Percentiles rank a stretch among this genome's conserved stretches.
Evolutionary conservation across 1,140 invertebrate species (phyloP).

Genomic region (Lepidostoma basale): DNA sequence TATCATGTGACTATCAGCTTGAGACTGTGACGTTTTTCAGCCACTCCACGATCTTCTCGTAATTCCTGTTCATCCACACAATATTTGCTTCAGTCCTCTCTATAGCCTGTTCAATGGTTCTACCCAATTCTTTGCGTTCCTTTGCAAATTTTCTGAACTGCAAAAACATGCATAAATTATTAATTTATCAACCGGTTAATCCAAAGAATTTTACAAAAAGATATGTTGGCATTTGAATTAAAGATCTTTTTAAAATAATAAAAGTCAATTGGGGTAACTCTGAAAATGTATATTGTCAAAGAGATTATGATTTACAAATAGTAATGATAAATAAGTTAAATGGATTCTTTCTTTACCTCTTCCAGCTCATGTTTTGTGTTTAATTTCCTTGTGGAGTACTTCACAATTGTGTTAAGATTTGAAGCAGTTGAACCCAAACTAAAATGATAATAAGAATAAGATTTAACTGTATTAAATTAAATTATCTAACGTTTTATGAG

Average conservation of each 20-base stretch:
- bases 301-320: too few species aligned
- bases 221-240: too few species aligned
- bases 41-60: slow-evolving; percentile 75
- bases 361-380: slow-evolving; percentile 76
- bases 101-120: slow-evolving; percentile 77
- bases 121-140: slow-evolving; percentile 66
- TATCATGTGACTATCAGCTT: slow-evolving; percentile 30
- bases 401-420: slow-evolving; percentile 75
- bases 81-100: slow-evolving; percentile 81
- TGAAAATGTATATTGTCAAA: too few species aligned
- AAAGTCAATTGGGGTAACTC: too few species aligned
- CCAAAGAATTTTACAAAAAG: too few species aligned
- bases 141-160: slow-evolving; percentile 70
- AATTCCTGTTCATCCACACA: slow-evolving; percentile 79
- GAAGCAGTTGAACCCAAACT: slow-evolving; percentile 74
- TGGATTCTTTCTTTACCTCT: too few species aligned
- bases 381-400: slow-evolving; percentile 70
- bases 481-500: too few species aligned
- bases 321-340: too few species aligned
- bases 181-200: too few species aligned
- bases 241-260: too few species aligned
- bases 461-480: too few species aligned
- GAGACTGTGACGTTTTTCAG: slow-evolving; percentile 56
- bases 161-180: slow-evolving; percentile 3
- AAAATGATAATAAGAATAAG: slow-evolving; percentile 49